phyloP scores from a whole-genome alignment of 1,140 invertebrate species.

The Gryllus bimaculatus region DNA sequence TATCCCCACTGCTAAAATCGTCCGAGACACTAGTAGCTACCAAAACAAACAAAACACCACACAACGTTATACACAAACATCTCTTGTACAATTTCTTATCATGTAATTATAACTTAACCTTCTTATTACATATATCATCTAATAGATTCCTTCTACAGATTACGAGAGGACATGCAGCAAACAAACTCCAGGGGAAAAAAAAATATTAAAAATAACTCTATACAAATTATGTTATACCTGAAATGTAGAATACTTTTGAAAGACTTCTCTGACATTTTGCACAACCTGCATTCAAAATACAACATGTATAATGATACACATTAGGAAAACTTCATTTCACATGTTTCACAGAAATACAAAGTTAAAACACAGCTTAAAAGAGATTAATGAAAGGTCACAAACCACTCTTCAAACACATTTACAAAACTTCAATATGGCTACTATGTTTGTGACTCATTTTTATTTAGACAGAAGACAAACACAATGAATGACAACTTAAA shows the following conservation, averaged over 20 bases:
- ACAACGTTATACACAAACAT: neutral
- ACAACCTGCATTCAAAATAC: too few relatives aligned
- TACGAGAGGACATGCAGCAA: neutral
- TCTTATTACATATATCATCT: neutral
- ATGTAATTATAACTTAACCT: neutral
- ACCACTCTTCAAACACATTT: too few relatives aligned
- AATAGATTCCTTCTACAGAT: neutral
- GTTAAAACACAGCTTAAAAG: too few relatives aligned
- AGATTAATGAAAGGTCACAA: too few relatives aligned
- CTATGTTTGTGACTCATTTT: too few relatives aligned
- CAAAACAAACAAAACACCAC: slow-evolving; percentile 25
- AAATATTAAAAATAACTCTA: slow-evolving; percentile 9
- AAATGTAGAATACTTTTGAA: neutral
- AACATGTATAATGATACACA: too few relatives aligned
- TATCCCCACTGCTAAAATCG: slow-evolving; percentile 68
- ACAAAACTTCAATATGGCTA: too few relatives aligned
- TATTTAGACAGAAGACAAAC: too few relatives aligned
- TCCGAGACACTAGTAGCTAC: slow-evolving; percentile 77
- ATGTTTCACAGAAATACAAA: too few relatives aligned
- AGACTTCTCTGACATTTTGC: neutral
- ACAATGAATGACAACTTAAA: neutral
- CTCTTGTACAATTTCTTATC: slow-evolving; percentile 37
- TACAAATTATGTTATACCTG: slow-evolving; percentile 10
- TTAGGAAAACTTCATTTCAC: too few relatives aligned
- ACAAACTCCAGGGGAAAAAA: neutral